Evolutionary conservation across 1,140 invertebrate genomes (phyloP).

Genomic region (Mactra quadrangularis): DNA sequence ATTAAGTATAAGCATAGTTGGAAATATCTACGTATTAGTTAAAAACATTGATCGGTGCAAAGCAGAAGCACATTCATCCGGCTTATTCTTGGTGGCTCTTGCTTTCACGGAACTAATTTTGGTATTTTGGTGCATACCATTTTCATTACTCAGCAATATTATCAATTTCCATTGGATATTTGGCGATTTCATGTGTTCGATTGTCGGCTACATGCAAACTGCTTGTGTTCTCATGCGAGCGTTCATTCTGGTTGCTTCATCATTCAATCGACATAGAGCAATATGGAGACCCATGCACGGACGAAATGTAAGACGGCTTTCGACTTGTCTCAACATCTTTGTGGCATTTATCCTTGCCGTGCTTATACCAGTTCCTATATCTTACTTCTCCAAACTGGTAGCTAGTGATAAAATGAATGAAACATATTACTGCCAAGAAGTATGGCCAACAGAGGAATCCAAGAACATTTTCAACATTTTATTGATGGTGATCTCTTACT

Average conservation of each 20-base stretch:
- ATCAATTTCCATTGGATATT: constrained; percentile 37
- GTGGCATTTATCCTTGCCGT: neutral
- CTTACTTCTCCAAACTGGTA: neutral
- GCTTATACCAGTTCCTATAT: constrained; percentile 13
- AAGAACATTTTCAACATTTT: neutral
- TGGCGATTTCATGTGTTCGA: constrained; percentile 29
- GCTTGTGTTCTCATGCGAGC: constrained; percentile 24
- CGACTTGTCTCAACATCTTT: neutral
- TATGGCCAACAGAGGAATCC: neutral
- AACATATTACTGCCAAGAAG: neutral
- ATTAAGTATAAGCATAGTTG: neutral
- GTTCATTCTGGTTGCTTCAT: constrained; percentile 24
- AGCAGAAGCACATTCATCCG: neutral
- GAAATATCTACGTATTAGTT: neutral
- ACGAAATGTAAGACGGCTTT: neutral
- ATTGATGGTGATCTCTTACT: constrained; percentile 11
- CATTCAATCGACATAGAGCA: constrained; percentile 8
- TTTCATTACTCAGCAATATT: constrained; percentile 36
- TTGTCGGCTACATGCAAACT: constrained; percentile 17
- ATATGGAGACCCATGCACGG: neutral
- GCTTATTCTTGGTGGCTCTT: neutral
- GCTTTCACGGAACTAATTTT: constrained; percentile 28
- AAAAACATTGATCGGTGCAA: neutral
- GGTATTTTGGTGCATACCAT: constrained; percentile 21
- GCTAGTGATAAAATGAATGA: neutral